Evolutionary conservation across 2,113 vertebrate species (phyloP).

Genomic region (Chaenocephalus aceratus): DNA sequence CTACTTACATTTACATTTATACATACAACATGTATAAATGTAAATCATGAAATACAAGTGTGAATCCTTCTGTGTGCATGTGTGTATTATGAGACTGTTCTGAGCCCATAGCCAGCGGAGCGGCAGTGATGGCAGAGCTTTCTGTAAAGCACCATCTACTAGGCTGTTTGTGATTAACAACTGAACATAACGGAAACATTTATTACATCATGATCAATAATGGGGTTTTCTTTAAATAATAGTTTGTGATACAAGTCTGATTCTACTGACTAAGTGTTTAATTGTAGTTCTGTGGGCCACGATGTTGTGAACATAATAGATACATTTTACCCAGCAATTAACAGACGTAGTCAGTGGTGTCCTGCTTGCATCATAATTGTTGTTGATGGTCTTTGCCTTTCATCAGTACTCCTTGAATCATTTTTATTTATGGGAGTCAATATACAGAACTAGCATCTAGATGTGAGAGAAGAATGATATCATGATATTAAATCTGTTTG

Average conservation of each 20-base stretch:
- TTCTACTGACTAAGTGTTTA: neutral
- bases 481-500: neutral
- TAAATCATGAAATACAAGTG: no score
- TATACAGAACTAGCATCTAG: constrained; percentile 3
- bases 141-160: neutral
- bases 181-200: neutral
- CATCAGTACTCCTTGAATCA: constrained; percentile 22
- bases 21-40: no score
- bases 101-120: constrained; percentile 3
- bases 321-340: constrained; percentile 23
- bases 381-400: constrained; percentile 19
- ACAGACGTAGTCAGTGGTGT: constrained; percentile 5
- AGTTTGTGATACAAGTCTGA: neutral
- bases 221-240: constrained; percentile 11
- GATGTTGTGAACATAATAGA: neutral
- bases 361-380: constrained; percentile 1
- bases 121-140: neutral
- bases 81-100: no score
- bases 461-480: neutral
- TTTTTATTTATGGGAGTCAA: neutral
- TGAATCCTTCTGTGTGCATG: no score
- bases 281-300: neutral
- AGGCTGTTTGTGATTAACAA: constrained; percentile 1
- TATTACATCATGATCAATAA: neutral
- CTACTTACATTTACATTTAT: no score